Evolutionary conservation across 2,113 vertebrate species (phyloP), one percentile per base, ranked within the genome.

Genomic region (Amia ocellicauda): DNA sequence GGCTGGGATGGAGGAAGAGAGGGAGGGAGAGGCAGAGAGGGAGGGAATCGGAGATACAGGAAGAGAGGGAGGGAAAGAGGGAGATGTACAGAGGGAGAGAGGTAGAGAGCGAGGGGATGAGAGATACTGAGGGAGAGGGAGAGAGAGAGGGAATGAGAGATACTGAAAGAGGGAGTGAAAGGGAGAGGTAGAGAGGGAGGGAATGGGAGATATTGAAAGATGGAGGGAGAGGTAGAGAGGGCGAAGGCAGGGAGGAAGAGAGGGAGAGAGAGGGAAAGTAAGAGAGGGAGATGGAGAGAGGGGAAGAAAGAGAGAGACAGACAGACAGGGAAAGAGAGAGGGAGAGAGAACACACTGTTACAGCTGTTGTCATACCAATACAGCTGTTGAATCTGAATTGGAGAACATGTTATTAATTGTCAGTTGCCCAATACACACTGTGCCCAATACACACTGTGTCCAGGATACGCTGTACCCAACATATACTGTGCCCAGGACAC

Each of bases 311-410:
- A 56, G 47, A 65, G 41, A 27, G 54, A n/a, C 42, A 63, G 41
- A 62, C 54, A 40, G 41, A 40, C 58, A 19, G 42, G 47, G 49
- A 47, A 19, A 53, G 66, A 28, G 36, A 60, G 41, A 68, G 26
- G 53, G 10, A 60, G 28, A 49, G 11, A 57, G 14, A 60, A 58
- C 68, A 76, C 68, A 72, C 67, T 64, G 72, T 72, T 78, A 70
- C 78, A 77, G 74, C 27, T 28, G 22, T 5, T 7, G 19, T 5
- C 20, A 13, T 19, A 31, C 8, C 26, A 10, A 24, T 53, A 53
- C 8, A 53, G 23, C 5, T 8, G 16, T 23, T 13, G 52, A 20
- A n/a, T 51, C 1, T 23, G 8, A 2, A 51, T 22, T 20, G 19
- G 49, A 23, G 10, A n/a, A 20, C 8, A 51, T 9, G 17, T 9